Evolutionary conservation across 2,888 invertebrate species (phyloP).

Genomic region (Drosophila demipolita): DNA sequence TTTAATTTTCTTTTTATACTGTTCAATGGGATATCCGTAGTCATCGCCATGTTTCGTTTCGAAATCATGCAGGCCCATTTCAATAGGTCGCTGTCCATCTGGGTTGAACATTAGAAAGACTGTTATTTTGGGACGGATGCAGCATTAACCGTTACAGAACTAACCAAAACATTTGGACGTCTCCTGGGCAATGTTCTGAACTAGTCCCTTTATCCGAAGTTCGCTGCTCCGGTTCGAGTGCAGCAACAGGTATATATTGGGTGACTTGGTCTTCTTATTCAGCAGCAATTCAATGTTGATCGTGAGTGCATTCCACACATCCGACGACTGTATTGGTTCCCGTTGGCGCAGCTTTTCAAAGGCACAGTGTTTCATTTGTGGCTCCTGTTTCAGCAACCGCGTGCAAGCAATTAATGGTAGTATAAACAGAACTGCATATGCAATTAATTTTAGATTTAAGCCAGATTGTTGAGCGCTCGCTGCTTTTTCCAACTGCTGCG

Average conservation of each 20-base stretch:
- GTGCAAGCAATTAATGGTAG: constrained; percentile 1
- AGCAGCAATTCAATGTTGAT: constrained; percentile 71
- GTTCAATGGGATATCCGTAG: constrained; percentile 78
- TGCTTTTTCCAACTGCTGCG: not conserved
- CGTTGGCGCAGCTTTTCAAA: constrained; percentile 51
- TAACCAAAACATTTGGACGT: constrained; percentile 80
- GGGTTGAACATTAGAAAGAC: not conserved
- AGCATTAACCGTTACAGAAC: not conserved
- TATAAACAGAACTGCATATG: constrained; percentile 3
- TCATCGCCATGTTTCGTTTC: constrained; percentile 60
- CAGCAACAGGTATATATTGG: constrained; percentile 78
- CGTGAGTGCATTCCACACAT: constrained; percentile 67
- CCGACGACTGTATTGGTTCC: constrained; percentile 55
- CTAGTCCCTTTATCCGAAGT: constrained; percentile 42
- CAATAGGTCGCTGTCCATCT: constrained; percentile 62
- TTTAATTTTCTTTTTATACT: constrained; percentile 74
- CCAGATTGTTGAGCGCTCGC: too few species aligned
- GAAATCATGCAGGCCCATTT: constrained; percentile 71
- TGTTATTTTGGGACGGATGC: not conserved
- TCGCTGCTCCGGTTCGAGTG: constrained; percentile 41
- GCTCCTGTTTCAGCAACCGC: not conserved
- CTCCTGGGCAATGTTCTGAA: constrained; percentile 67
- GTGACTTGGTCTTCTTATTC: constrained; percentile 59
- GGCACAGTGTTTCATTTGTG: constrained; percentile 54
- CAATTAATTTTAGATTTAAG: constrained; percentile 3